Base-by-base conservation (phyloP, 2,888 invertebrate genomes). In the Syrphus vitripennis region DNA sequence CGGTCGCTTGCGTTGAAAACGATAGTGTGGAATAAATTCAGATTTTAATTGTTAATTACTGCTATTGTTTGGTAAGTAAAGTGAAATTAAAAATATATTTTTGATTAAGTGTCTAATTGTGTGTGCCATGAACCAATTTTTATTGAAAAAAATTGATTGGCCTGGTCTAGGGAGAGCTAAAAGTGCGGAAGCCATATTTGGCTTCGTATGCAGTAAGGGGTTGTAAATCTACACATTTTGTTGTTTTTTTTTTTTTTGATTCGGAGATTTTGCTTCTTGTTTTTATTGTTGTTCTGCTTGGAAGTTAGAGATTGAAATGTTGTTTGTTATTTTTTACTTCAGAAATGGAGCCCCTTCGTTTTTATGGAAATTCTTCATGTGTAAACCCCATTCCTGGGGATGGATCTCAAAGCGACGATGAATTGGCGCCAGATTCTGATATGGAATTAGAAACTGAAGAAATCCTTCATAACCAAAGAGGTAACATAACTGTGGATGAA, bases 321-420 rank as follows among this genome's bases (percentile, higher is more conserved):
- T 6, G 7, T 9, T 12, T 2, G 10, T 53, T 29, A 7, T 53
- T n/a, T 53, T 53, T 53, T 29, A 7, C 9, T 7, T 53, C 29
- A 53, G 45, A 45, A 45, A 45, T 65, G 42, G 65, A 65, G 31
- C 5, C 65, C 24, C 45, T 9, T 29, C 42, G 45, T 48, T 65
- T 65, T 65, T 65, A 65, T 48, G 42, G 65, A 65, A 10, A 19
- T 42, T 61, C 61, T 7, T 61, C 42, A 61, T 16, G 40, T 9
- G 26, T 45, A 4, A 65, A 45, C 19, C 45, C 31, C 24, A 65
- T 65, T 65, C 31, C 26, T 65, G 45, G 26, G 7, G 53, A 53
- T 53, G 53, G 53, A 53, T 53, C 53, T 14, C 45, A 12, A 45
- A 21, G 53, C 37, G 50, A 50, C 9, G 50, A 67, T 67, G 31